Base-by-base conservation (phyloP, 2,113 vertebrate species). In the Caranx melampygus region DNA sequence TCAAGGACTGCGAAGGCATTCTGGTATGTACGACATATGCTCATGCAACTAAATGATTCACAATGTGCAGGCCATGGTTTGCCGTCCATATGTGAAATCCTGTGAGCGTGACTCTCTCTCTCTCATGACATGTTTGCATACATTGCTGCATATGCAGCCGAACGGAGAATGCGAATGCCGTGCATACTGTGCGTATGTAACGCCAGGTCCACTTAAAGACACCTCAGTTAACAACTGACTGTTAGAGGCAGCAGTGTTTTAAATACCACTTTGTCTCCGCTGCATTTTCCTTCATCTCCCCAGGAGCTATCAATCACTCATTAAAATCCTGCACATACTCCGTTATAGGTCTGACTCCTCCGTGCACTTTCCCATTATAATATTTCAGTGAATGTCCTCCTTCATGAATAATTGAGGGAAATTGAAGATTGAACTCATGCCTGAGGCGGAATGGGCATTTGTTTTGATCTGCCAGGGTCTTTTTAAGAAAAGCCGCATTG, bases 361-460 rank as follows among this genome's bases (percentile, higher is more conserved):
- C 49, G 49, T 14, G 49, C 42, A 47, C 49, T 51, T 64, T 63
- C 37, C 61, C 73, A 78, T 79, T 78, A 67, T 40, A 75, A 75
- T 75, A 77, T 73, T 83, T 83, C 76, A 75, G 76, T 51, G 64
- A 76, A 79, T 49, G 84, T 81, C 44, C 60, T 78, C 62, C 47
- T n/a, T 33, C 40, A 77, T 92, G 79, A 93, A 91, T 93, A 88
- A 92, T 90, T 91, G 66, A 92, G 76, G 70, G 68, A 64, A 81
- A 72, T 21, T 84, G 84, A 83, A 81, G 87, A 81, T 88, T 87
- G 86, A 88, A 80, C 62, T 15, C 4, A 26, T 51, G 85, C 89
- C 88, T 26, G 61, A 82, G 85, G 89, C 76, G 21, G 67, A 78
- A 52, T 26, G n/a, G 66, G 66, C 72, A 63, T 85, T 87, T 79